phyloP scores from a whole-genome alignment of 2,888 invertebrate species.

The Leucoptera coffeella region DNA sequence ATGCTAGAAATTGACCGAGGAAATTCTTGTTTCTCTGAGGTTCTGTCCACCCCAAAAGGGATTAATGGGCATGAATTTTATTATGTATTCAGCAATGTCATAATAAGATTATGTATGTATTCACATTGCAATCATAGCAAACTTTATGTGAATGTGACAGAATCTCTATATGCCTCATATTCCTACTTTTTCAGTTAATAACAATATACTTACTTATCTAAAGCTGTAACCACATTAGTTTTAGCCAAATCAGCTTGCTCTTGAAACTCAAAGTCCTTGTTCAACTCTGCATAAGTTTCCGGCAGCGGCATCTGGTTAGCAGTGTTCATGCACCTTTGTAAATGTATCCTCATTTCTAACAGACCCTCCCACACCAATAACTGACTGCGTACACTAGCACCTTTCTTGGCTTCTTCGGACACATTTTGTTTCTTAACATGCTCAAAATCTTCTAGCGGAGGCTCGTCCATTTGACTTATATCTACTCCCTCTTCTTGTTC shows the following conservation, averaged over 20 bases:
- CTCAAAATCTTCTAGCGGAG: slow-evolving; percentile 48
- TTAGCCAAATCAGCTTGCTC: slow-evolving; percentile 45
- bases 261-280: slow-evolving; percentile 40
- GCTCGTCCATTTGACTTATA: slow-evolving; percentile 35
- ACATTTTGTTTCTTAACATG: slow-evolving; percentile 50
- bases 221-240: slow-evolving; percentile 46
- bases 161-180: too few species aligned
- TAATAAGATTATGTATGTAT: too few species aligned
- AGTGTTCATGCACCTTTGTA: slow-evolving; percentile 72
- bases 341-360: slow-evolving; percentile 78
- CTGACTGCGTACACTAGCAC: slow-evolving; percentile 63
- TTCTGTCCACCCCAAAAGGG: too few species aligned
- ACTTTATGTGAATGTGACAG: too few species aligned
- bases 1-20: too few species aligned
- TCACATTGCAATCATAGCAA: too few species aligned
- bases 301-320: slow-evolving; percentile 75
- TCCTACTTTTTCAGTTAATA: too few species aligned
- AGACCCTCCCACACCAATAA: slow-evolving; percentile 77
- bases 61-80: too few species aligned
- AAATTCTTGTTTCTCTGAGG: too few species aligned
- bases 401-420: slow-evolving; percentile 58
- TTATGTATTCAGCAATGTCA: too few species aligned
- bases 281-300: slow-evolving; percentile 40
- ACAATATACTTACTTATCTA: slow-evolving; percentile 55
- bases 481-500: slow-evolving; percentile 30